Conservation (phyloP, 2,113 vertebrate species). For the Isurus oxyrinchus region DNA sequence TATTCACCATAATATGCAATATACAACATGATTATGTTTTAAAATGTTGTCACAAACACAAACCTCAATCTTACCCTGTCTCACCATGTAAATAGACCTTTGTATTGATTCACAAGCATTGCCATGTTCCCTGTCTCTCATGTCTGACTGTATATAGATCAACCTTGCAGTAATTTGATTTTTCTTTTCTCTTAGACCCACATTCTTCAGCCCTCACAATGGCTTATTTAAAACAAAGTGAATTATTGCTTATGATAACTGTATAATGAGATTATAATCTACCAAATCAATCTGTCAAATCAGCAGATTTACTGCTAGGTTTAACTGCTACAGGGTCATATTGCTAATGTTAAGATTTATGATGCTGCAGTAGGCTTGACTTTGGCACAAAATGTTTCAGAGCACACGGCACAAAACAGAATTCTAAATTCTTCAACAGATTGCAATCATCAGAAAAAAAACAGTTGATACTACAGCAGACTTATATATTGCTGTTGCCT, state of each 20-base stretch:
- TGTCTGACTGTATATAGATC: not conserved
- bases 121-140: not conserved
- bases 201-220: not conserved
- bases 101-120: not conserved
- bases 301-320: not conserved
- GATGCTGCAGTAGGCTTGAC: not conserved
- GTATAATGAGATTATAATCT: not conserved
- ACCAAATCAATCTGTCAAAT: not conserved
- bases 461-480: not conserved
- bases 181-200: not conserved
- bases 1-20: not conserved
- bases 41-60: not conserved
- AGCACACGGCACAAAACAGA: not conserved
- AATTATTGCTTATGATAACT: not conserved
- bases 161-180: not conserved
- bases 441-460: not conserved
- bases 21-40: not conserved
- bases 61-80: not conserved
- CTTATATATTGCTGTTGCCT: not conserved
- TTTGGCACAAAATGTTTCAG: not conserved
- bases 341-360: not conserved
- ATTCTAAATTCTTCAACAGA: not conserved
- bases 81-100: not conserved
- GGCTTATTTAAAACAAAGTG: not conserved
- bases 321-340: not conserved